Percentiles rank a stretch among this genome's conserved stretches.
Evolutionary conservation across 2,888 invertebrate genomes (phyloP).

Genomic region (Serripes groenlandicus): DNA sequence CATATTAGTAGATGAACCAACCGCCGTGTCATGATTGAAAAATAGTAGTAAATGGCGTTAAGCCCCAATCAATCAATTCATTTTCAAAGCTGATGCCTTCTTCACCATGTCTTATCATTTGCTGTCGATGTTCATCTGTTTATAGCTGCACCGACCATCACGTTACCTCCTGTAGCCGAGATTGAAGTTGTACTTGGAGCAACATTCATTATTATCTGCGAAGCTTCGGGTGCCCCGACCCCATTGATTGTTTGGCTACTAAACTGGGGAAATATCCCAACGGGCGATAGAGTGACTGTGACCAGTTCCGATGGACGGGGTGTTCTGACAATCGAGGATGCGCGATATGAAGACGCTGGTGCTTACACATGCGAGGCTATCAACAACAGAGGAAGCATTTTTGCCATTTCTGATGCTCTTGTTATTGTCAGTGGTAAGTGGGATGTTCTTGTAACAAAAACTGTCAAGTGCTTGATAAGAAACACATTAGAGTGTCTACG

Average conservation of each 20-base stretch:
- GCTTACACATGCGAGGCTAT: constrained; percentile 99
- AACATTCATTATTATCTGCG: constrained; percentile 92
- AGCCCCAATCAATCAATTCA: too few species aligned
- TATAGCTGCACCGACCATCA: constrained; percentile 89
- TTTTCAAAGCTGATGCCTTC: too few species aligned
- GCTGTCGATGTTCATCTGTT: too few species aligned
- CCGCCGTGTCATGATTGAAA: too few species aligned
- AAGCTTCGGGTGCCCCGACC: constrained; percentile 95
- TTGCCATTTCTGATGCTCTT: constrained; percentile 96
- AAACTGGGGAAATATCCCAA: constrained; percentile 93
- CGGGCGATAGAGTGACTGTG: constrained; percentile 86
- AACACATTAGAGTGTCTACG: too few species aligned
- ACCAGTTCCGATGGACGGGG: constrained; percentile 92
- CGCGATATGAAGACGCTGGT: constrained; percentile 92
- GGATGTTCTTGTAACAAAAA: too few species aligned
- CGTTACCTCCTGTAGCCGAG: constrained; percentile 91
- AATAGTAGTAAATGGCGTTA: too few species aligned
- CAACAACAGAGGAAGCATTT: constrained; percentile 93
- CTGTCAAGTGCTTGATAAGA: too few species aligned
- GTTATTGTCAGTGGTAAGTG: constrained; percentile 90
- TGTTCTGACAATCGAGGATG: constrained; percentile 90
- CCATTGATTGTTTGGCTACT: constrained; percentile 98
- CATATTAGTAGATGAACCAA: too few species aligned
- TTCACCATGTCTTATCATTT: too few species aligned
- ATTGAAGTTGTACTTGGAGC: constrained; percentile 91